Conservation (phyloP, 2,113 vertebrate genomes). For the Desmodus rotundus region DNA sequence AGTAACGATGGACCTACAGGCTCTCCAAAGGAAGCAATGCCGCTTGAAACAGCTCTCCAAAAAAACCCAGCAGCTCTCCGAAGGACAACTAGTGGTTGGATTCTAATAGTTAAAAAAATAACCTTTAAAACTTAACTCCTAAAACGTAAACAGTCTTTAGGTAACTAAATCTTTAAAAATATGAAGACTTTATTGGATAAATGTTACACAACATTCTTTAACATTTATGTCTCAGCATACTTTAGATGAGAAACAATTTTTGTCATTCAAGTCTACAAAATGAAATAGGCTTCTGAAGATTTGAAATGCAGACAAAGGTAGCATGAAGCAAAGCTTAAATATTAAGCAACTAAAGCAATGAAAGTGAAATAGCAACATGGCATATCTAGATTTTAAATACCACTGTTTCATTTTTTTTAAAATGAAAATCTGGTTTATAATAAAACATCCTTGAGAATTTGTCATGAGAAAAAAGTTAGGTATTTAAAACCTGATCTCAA, state of each 20-base stretch:
- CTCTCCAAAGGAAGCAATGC: background rate
- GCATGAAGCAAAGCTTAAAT: constrained; percentile 88
- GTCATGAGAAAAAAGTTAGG: constrained; percentile 72
- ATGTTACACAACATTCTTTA: constrained; percentile 87
- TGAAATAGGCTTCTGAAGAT: constrained; percentile 83
- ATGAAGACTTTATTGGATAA: constrained; percentile 88
- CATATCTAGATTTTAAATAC: constrained; percentile 81
- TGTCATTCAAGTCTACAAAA: constrained; percentile 86
- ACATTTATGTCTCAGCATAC: constrained; percentile 85
- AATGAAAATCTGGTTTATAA: constrained; percentile 76
- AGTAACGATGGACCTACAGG: background rate
- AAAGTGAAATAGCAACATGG: constrained; percentile 82
- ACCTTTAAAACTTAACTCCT: constrained; percentile 8
- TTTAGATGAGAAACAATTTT: constrained; percentile 81
- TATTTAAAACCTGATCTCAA: constrained; percentile 68
- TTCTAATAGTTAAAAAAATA: background rate
- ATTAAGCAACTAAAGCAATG: constrained; percentile 89
- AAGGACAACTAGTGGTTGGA: background rate
- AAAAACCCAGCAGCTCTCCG: background rate
- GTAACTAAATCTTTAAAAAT: constrained; percentile 79
- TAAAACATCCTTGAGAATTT: constrained; percentile 71
- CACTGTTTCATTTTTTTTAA: constrained; percentile 75
- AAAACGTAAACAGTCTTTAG: constrained; percentile 65
- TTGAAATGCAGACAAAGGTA: constrained; percentile 83
- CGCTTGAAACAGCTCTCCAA: background rate